phyloP scores from a whole-genome alignment of 2,888 invertebrate species.

The Drosophila nr. fundita region DNA sequence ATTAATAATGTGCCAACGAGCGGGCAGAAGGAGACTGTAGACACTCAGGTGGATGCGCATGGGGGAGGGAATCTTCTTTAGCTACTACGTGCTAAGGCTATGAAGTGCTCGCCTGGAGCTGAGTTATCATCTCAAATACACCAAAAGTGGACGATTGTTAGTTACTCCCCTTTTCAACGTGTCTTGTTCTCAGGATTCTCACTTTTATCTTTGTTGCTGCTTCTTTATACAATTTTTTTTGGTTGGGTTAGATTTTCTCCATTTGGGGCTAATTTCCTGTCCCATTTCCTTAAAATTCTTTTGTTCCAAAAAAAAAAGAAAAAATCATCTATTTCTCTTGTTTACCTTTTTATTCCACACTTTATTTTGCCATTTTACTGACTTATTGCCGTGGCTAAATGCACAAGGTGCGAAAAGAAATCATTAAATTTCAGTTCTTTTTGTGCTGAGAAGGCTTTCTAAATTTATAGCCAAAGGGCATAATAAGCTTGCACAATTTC shows the following conservation, averaged over 20 bases:
- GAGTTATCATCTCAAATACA: slow-evolving; percentile 22
- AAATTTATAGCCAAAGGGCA: not conserved
- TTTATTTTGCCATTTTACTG: slow-evolving; percentile 22
- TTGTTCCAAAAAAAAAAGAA: slow-evolving; percentile 14
- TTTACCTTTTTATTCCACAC: slow-evolving; percentile 22
- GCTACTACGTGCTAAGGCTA: slow-evolving; percentile 40
- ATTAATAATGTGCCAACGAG: slow-evolving; percentile 70
- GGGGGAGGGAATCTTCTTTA: not conserved
- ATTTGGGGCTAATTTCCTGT: slow-evolving; percentile 39
- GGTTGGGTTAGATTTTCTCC: slow-evolving; percentile 13
- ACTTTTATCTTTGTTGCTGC: slow-evolving; percentile 38
- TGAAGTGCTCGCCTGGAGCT: slow-evolving; percentile 36
- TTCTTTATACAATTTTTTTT: slow-evolving; percentile 6
- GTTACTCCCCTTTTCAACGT: slow-evolving; percentile 14
- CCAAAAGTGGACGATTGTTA: slow-evolving; percentile 44
- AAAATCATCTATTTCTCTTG: slow-evolving; percentile 12
- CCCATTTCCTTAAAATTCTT: slow-evolving; percentile 43
- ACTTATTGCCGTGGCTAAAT: slow-evolving; percentile 22
- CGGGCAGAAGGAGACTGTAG: slow-evolving; percentile 9
- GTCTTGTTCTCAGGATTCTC: slow-evolving; percentile 5
- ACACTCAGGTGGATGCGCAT: not conserved
- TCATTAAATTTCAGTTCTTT: slow-evolving; percentile 4
- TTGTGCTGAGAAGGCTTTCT: not conserved
- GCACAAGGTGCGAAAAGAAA: slow-evolving; percentile 1
- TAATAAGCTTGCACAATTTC: not conserved